Evolutionary conservation across 37 sponge, comb jelly and placozoan genomes (phyloP).

Genomic region (Aplysina aerophoba): DNA sequence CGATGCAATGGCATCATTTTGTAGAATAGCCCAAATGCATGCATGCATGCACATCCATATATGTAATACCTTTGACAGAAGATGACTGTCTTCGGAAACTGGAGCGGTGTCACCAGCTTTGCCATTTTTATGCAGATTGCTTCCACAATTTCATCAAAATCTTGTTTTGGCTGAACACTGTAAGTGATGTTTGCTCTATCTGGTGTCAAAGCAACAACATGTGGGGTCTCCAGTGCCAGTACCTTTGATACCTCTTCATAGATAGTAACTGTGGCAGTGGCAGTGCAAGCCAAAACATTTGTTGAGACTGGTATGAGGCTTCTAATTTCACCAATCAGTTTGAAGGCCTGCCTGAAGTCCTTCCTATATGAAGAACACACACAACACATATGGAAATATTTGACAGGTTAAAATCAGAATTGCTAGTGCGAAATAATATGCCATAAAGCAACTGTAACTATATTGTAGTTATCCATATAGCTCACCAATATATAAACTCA

Average conservation of each 20-base stretch:
- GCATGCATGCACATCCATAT: no score
- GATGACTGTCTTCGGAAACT: no score
- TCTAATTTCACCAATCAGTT: not conserved
- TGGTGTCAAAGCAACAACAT: not conserved
- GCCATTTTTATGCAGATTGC: no score
- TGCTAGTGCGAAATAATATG: not conserved
- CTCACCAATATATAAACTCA: constrained; percentile 1
- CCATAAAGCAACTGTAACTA: not conserved
- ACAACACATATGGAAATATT: not conserved
- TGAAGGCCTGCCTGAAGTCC: constrained; percentile 19
- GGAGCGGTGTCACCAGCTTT: no score
- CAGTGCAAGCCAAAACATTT: constrained; percentile 11
- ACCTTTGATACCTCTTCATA: not conserved
- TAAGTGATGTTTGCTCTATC: constrained; percentile 16
- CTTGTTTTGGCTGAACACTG: no score
- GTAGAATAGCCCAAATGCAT: no score
- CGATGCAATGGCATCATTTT: no score
- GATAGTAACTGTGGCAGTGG: not conserved
- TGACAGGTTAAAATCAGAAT: not conserved
- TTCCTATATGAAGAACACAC: not conserved
- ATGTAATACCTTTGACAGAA: no score
- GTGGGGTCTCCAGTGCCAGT: not conserved
- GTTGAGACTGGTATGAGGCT: not conserved
- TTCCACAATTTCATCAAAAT: no score
- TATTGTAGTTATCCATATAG: not conserved